Evolutionary conservation across 2,113 vertebrate genomes (phyloP), one percentile per base, ranked within the genome.

Genomic region (Clarias batrachus): DNA sequence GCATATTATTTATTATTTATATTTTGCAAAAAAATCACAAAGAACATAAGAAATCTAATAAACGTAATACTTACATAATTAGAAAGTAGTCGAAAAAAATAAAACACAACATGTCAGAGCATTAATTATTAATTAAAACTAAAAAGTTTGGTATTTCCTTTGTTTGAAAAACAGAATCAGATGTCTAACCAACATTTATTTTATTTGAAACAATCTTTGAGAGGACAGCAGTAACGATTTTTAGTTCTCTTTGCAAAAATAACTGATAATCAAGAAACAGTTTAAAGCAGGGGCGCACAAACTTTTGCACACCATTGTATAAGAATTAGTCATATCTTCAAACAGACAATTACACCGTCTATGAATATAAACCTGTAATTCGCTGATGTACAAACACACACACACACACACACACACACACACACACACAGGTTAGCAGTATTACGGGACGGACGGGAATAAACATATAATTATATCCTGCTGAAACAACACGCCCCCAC

Each of bases 401-500:
- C 73, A 82, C 83, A 81, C 76, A 74, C 77, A 82, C 48, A 86
- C 60, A 87, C 71, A 87, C 85, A 84, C 73, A 79, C 59, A 65
- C 82, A 83, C 65, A 59, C 74, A 48, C 63, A 71, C 41, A 68
- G 54, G 57, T 79, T 88, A 59, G 71, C 21, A 65, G 57, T 74
- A 37, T 81, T 21, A 4, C 68, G 63, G 7, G 60, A 27, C 88
- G 65, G 48, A 48, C 84, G 66, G 12, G 10, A 60, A 87, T 62
- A 77, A 60, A 21, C 57, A 48, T 84, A 71, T 83, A 85, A 87
- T 83, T 85, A 86, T 71, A 37, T 81, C 60, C 13, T 33, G 79
- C 76, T 85, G 48, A 89, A 87, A 83, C 80, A 88, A 83, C 52
- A 74, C 82, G 70, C 86, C 73, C 83, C 63, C 12, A 65, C 41